A percentile compares a stretch with the other conserved stretches of the same genome.
Evolutionary conservation across 1,140 invertebrate genomes (phyloP).

Genomic region (Pararge aegeria): DNA sequence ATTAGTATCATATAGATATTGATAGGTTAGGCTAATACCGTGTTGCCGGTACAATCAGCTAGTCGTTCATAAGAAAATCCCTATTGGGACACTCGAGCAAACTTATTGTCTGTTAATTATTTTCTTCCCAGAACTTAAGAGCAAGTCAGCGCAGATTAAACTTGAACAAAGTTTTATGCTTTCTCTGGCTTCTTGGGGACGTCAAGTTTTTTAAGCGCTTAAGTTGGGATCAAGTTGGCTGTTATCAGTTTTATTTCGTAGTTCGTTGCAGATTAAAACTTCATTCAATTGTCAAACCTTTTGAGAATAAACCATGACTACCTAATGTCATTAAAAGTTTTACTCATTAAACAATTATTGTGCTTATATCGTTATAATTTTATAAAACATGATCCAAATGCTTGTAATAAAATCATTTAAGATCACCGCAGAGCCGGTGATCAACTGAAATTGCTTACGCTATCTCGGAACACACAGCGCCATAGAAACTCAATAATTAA

Average conservation of each 20-base stretch:
- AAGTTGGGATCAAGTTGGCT: background rate
- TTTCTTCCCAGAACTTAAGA: background rate
- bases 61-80: too few species aligned
- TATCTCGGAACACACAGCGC: too few species aligned
- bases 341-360: too few species aligned
- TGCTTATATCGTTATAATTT: too few species aligned
- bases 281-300: background rate
- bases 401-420: too few species aligned
- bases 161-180: background rate
- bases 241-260: background rate
- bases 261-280: background rate
- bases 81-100: background rate
- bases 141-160: background rate
- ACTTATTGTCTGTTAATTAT: background rate
- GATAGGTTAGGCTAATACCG: too few species aligned
- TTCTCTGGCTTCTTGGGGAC: background rate
- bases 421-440: too few species aligned
- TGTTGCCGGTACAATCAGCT: too few species aligned
- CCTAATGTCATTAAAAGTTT: background rate
- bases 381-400: too few species aligned
- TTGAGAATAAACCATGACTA: background rate
- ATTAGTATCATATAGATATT: too few species aligned
- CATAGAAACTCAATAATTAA: too few species aligned
- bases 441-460: too few species aligned
- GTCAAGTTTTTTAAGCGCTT: background rate